Percentiles rank a stretch among this genome's conserved stretches.
phyloP scores from a whole-genome alignment of 2,797 vertebrate genomes.

The Gymnoscopelus braueri region DNA sequence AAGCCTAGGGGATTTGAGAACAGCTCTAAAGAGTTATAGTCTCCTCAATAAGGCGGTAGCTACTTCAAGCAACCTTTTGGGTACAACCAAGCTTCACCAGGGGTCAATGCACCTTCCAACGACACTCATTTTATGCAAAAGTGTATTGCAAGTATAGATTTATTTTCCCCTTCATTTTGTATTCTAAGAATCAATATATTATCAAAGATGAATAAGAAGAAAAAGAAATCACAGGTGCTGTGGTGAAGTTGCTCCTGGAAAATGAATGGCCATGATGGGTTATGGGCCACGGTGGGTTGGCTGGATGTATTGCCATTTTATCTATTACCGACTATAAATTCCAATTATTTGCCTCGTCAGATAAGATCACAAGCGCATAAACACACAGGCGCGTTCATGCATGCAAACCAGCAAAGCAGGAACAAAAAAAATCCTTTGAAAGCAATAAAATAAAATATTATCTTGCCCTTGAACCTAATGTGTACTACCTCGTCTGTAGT shows the following conservation, averaged over 20 bases:
- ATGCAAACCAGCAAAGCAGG: constrained; percentile 31
- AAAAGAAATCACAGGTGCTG: constrained; percentile 24
- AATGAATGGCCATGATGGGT: constrained; percentile 58
- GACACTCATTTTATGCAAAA: too few species aligned
- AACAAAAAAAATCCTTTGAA: constrained; percentile 40
- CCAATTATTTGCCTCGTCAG: constrained; percentile 68
- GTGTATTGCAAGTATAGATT: too few species aligned
- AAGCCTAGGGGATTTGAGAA: too few species aligned
- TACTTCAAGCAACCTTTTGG: too few species aligned
- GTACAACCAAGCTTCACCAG: too few species aligned
- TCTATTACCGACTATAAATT: constrained; percentile 73
- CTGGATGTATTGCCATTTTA: constrained; percentile 53
- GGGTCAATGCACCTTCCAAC: too few species aligned
- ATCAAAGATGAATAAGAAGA: constrained; percentile 16
- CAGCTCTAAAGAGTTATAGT: too few species aligned
- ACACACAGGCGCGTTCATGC: constrained; percentile 3
- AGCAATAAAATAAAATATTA: constrained; percentile 48
- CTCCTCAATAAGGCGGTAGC: too few species aligned
- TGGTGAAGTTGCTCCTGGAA: constrained; percentile 35
- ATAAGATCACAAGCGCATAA: constrained; percentile 59
- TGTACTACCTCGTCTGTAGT: constrained; percentile 38
- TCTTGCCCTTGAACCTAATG: constrained; percentile 70
- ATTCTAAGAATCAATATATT: background rate
- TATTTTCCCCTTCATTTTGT: too few species aligned
- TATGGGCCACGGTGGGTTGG: constrained; percentile 20